phyloP scores from a whole-genome alignment of 2,797 vertebrate species.

The Parauchenoglanis ngamensis region DNA sequence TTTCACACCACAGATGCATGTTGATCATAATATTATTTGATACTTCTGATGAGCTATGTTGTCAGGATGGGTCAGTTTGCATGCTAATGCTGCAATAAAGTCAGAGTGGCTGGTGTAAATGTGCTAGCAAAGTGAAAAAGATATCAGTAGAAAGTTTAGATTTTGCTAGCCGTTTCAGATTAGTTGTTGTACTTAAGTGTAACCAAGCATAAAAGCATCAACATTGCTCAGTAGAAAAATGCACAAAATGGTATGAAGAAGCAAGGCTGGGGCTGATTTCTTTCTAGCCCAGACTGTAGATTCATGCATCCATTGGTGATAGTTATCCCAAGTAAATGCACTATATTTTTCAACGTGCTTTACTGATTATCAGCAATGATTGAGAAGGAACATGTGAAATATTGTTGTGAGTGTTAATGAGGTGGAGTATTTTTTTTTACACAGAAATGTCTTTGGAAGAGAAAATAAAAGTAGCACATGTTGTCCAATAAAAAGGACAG shows the following conservation, averaged over 20 bases:
- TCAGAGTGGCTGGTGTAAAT: not conserved
- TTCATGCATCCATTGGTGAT: not conserved
- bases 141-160: not conserved
- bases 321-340: not conserved
- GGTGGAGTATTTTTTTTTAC: not conserved
- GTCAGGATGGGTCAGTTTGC: slow-evolving; percentile 1
- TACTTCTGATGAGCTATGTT: not conserved
- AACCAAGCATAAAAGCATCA: not conserved
- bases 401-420: not conserved
- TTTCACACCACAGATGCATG: slow-evolving; percentile 13
- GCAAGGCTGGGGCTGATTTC: not conserved
- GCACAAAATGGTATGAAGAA: no score
- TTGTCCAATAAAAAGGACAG: not conserved
- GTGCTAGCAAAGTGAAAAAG: not conserved
- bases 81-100: not conserved
- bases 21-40: slow-evolving; percentile 8
- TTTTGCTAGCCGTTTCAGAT: not conserved
- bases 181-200: not conserved
- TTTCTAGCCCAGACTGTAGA: not conserved
- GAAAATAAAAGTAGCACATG: not conserved
- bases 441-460: not conserved
- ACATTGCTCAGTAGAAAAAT: not conserved
- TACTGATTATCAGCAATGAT: not conserved
- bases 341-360: not conserved
- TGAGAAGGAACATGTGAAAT: not conserved